Evolutionary conservation across 2,113 vertebrate species (phyloP), one percentile per base, ranked within the genome.

Genomic region (Chlorodrepanis virens): DNA sequence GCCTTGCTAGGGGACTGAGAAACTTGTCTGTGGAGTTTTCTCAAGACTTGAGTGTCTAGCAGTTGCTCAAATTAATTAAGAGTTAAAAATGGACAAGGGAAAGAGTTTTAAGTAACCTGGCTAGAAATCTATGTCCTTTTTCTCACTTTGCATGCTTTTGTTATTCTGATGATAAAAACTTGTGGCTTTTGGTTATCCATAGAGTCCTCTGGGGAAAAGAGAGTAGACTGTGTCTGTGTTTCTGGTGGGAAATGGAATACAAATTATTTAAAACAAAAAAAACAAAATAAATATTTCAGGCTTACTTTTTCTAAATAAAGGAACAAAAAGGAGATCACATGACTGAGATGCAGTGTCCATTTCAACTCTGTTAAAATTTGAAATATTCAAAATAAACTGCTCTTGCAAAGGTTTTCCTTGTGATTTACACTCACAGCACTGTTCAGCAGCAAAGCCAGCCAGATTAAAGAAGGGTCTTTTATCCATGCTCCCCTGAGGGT

Each of bases 261-360:
- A 74, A 94, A 88, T 27, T 69, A 87, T 86, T 67, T 92, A 40
- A 80, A 89, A 75, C 8, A 71, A 86, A 92, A 83, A 84, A 10
- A 67, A 15, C 2, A 54, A 64, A 82, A 83, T 27, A 72, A 74
- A 88, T 90, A 61, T 81, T 80, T 69, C 25, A 69, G 11, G 3
- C 9, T 69, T 67, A 35, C 8, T 88, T 74, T 45, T 45, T 77
- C 42, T 86, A 92, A 83, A 83, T 33, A 77, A 82, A 85, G 28
- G 79, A 89, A 33, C 8, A n/a, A 45, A 84, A 86, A 35, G 4
- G 12, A 53, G 6, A 47, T 11, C 4, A 33, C 6, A 31, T 39
- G 39, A 57, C n/a, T 23, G 33, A 56, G 49, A 71, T 1, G 2
- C 4, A 25, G 1, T n/a, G 12, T 75, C 42, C 22, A 10, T 53